Conservation (phyloP, 2,113 vertebrate species). For the Nycticebus coucang region DNA sequence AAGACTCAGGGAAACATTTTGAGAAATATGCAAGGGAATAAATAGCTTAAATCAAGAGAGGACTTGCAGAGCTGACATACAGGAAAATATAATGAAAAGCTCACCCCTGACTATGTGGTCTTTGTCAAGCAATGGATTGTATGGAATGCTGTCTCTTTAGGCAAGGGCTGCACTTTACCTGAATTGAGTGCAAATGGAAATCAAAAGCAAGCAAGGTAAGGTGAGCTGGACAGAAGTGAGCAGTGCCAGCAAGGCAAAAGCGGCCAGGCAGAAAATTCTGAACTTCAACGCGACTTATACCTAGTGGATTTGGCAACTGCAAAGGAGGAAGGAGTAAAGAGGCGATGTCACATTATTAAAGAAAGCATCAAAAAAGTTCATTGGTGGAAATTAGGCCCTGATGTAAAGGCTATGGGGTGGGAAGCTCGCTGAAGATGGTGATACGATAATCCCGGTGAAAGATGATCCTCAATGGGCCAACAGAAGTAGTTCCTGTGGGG, state of each 20-base stretch:
- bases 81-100: neutral
- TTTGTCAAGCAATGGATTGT: neutral
- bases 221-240: conserved; percentile 7
- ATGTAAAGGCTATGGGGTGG: neutral
- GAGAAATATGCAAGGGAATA: neutral
- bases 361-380: conserved; percentile 55
- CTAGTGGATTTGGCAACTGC: conserved; percentile 26
- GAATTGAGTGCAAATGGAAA: conserved; percentile 35
- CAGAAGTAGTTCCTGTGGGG: conserved; percentile 54
- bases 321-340: conserved; percentile 2
- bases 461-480: conserved; percentile 52
- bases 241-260: neutral
- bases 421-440: conserved; percentile 28
- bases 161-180: neutral
- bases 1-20: neutral
- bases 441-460: conserved; percentile 44
- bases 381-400: conserved; percentile 40
- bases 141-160: neutral
- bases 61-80: neutral
- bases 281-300: conserved; percentile 13
- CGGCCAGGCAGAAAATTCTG: conserved; percentile 19
- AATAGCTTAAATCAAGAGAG: neutral
- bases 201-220: neutral
- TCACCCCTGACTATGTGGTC: neutral
- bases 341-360: conserved; percentile 44